Base-by-base conservation (phyloP, 2,888 invertebrate genomes). In the Muscina levida region DNA sequence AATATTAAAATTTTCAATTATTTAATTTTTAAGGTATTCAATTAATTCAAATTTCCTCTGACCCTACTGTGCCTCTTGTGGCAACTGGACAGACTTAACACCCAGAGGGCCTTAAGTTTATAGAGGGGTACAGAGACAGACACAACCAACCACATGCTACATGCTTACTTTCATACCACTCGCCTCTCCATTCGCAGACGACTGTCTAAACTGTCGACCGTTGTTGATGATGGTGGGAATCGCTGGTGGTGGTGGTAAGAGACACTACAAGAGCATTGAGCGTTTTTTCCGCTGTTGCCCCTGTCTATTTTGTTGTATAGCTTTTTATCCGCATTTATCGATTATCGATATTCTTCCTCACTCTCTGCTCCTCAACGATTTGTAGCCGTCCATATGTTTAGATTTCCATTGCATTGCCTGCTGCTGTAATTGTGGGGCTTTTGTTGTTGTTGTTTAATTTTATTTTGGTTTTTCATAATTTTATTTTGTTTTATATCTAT, bases 141-240 rank as follows among this genome's bases (percentile, higher is more conserved):
- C 31, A 5, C 31, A 31, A 31, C 31, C 31, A 31, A 8, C 31
- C 31, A n/a, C n/a, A 5, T 31, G 31, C 31, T 8, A 8, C 31
- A 31, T 31, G 31, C 31, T 5, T 31, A 31, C 3, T 8, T 31
- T 8, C 31, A 31, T 31, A 8, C 31, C 31, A 31, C 31, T 5
- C 31, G 8, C n/a, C n/a, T n/a, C 31, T 31, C 3, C 31, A 31
- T 31, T 31, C 31, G 17, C 62, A 22, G 17, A 17, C n/a, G 62
- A 19, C 26, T 59, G 59, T 59, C 59, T 59, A 59, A 59, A 59
- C 13, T 62, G 19, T 39, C 37, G 15, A 17, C n/a, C 19, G 10
- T 37, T 31, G 37, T 22, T 62, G 62, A 62, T 62, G 62, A 62
- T 62, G 62, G 62, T 62, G 62, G 62, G 62, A 62, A 62, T 62